Conservation (phyloP, 2,113 vertebrate species). For the Varanus salvator region DNA sequence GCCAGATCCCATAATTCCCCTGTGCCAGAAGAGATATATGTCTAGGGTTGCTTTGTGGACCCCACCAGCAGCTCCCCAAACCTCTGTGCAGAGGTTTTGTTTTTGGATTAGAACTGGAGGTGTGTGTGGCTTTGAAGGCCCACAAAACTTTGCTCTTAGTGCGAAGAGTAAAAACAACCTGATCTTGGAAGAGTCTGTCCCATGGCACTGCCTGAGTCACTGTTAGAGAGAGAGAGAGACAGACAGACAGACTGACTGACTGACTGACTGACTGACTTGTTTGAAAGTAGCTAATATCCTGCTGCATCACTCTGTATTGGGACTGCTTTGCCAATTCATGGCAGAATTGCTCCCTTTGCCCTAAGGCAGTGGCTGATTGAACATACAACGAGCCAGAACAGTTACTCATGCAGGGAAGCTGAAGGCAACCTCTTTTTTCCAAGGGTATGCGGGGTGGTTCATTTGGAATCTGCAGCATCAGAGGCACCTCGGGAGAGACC, state of each 20-base stretch:
- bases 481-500: neutral
- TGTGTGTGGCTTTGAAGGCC: neutral
- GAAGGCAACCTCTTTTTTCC: neutral
- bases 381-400: too few relatives aligned
- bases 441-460: neutral
- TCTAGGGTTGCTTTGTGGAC: neutral
- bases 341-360: neutral
- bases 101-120: neutral
- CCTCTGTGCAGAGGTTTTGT: too few relatives aligned
- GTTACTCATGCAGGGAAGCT: neutral
- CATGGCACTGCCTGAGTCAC: neutral
- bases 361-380: neutral
- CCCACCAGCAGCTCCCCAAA: neutral
- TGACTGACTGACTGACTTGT: neutral
- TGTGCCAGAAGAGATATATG: neutral
- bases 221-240: neutral
- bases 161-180: neutral
- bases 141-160: neutral
- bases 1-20: neutral
- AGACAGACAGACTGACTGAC: neutral
- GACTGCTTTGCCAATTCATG: neutral
- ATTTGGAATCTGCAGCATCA: neutral
- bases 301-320: neutral
- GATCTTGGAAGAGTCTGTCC: neutral
- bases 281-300: neutral